Base-by-base conservation (phyloP, 2,113 vertebrate genomes). In the Oreocharis arfaki region DNA sequence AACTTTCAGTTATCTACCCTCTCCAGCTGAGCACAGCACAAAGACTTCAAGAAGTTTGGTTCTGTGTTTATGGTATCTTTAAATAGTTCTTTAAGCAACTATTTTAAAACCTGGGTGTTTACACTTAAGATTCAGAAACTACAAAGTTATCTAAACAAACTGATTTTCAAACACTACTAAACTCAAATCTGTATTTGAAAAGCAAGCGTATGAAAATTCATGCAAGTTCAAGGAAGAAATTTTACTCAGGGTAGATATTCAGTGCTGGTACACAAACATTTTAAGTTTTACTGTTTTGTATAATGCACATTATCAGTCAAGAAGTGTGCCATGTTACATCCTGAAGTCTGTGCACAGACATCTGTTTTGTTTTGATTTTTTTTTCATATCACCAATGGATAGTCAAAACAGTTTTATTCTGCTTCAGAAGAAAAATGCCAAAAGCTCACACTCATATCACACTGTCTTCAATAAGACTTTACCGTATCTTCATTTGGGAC, bases 1-100 rank as follows among this genome's bases (percentile, higher is more conserved):
- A 67, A 44, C 19, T 67, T 84, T 11, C 0, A 0, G 12, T 63
- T 67, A 44, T 20, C 11, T 27, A 20, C 8, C 30, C 4, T 5
- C 9, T 24, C 3, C 53, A 83, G 11, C n/a, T 75, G 61, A 71
- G 21, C 35, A 16, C 3, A 70, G 16, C 16, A 17, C 5, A 59
- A 73, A 63, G 14, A 57, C 23, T 53, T 55, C 39, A 71, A 35
- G 12, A 60, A 63, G 16, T 28, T 44, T 88, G 22, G 10, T 63
- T 65, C 50, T 87, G 9, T 52, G 10, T 67, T 93, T 42, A 73
- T 1, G 1, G 15, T 41, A 65, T 41, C 44, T 89, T 32, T 27
- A 76, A 42, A 68, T 35, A 55, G 9, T 22, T 61, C 14, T 50
- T 23, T 12, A 56, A 46, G 21, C 50, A 39, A 37, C 1, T 73